Conservation (phyloP, 2,888 invertebrate species). For the Euzetes globulus region DNA sequence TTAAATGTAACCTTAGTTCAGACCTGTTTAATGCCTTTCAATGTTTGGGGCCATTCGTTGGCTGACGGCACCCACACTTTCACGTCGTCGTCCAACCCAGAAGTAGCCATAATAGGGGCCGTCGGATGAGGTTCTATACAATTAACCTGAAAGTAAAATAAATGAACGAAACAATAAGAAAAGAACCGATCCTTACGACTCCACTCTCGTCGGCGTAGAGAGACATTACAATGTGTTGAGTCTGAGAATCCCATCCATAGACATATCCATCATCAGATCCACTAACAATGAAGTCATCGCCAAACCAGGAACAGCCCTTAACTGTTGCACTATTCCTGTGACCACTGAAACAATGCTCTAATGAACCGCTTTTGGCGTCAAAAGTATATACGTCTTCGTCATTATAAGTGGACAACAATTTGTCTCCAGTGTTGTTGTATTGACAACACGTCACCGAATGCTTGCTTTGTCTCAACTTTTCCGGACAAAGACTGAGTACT, state of each 20-base stretch:
- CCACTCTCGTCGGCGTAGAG: constrained; percentile 63
- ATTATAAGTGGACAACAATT: constrained; percentile 86
- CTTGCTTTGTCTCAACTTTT: constrained; percentile 14
- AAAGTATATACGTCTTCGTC: constrained; percentile 88
- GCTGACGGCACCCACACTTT: constrained; percentile 82
- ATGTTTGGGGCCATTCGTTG: constrained; percentile 46
- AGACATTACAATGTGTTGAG: constrained; percentile 81
- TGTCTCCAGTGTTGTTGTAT: not conserved
- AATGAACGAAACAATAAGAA: too few relatives aligned
- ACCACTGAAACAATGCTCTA: constrained; percentile 57
- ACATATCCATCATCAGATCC: constrained; percentile 87
- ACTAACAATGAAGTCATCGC: constrained; percentile 70
- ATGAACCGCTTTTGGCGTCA: constrained; percentile 56
- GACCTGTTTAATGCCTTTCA: constrained; percentile 35
- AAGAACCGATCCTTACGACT: constrained; percentile 45
- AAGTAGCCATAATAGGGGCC: constrained; percentile 76
- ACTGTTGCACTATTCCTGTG: constrained; percentile 55
- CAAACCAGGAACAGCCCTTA: constrained; percentile 34
- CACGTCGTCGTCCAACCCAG: constrained; percentile 81
- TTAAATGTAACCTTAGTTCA: not conserved
- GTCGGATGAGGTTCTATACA: constrained; percentile 84
- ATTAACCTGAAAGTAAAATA: constrained; percentile 60
- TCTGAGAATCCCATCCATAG: constrained; percentile 78
- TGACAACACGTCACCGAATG: constrained; percentile 19
- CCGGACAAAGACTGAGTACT: constrained; percentile 3